A percentile compares a stretch with the other conserved stretches of the same genome.
Evolutionary conservation across 2,888 invertebrate species (phyloP).

Genomic region (Drosophila meridionalis): DNA sequence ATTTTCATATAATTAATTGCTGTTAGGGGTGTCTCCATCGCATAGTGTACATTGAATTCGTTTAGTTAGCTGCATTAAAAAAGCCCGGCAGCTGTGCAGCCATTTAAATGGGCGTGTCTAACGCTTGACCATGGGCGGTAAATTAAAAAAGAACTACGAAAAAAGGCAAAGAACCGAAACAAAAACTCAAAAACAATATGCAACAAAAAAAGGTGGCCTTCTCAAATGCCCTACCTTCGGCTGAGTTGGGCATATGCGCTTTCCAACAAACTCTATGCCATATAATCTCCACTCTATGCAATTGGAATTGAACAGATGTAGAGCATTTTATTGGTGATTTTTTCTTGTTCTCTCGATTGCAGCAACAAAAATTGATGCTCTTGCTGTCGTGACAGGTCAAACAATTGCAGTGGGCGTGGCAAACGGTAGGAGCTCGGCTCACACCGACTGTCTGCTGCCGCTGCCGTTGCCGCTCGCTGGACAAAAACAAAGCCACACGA

Average conservation of each 20-base stretch:
- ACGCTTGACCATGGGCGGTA: constrained; percentile 39
- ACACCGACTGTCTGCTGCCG: constrained; percentile 38
- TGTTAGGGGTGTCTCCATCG: neutral
- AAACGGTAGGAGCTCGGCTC: constrained; percentile 2
- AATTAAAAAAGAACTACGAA: constrained; percentile 5
- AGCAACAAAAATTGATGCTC: constrained; percentile 21
- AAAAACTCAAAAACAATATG: constrained; percentile 11
- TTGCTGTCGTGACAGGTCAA: constrained; percentile 48
- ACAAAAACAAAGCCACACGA: constrained; percentile 46
- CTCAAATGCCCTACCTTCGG: neutral
- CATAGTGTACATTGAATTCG: constrained; percentile 23
- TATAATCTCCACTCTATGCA: neutral
- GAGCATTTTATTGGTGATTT: constrained; percentile 11
- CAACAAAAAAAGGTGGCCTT: constrained; percentile 21
- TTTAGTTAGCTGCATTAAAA: neutral
- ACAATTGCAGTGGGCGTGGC: constrained; percentile 61
- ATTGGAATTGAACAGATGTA: neutral
- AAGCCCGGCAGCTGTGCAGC: constrained; percentile 14
- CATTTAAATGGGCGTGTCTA: constrained; percentile 47
- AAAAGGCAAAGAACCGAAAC: neutral
- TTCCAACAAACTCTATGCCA: neutral
- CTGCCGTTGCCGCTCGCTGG: constrained; percentile 31
- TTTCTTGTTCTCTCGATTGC: neutral
- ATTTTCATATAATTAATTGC: neutral
- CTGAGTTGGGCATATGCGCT: neutral